These are phyloP conservation scores for Ploceus nigricollis DNA, from an alignment of 2,113 vertebrate genomes.

Conservation along the genomic window DNA sequence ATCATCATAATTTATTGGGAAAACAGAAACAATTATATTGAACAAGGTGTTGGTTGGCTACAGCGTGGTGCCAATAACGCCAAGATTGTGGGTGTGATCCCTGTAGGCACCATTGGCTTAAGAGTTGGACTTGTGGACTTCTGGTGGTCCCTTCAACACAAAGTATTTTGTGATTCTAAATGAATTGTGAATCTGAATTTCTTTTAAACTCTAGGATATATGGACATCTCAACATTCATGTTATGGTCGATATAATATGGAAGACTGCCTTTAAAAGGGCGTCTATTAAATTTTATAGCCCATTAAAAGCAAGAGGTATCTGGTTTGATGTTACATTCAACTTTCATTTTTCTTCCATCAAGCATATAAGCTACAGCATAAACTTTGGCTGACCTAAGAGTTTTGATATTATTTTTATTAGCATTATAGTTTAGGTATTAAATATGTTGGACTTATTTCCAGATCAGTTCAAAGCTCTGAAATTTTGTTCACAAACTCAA, in stretches of 20 bases:
- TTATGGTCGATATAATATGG: neutral
- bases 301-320: neutral
- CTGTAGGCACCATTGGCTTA: neutral
- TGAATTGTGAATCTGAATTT: neutral
- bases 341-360: neutral
- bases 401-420: neutral
- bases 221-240: neutral
- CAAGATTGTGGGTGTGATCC: neutral
- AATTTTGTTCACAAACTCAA: neutral
- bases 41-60: neutral
- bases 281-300: neutral
- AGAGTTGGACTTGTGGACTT: neutral
- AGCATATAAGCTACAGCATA: neutral
- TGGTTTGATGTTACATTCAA: neutral
- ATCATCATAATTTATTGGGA: conserved; percentile 24
- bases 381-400: neutral
- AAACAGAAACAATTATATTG: neutral
- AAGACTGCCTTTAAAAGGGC: neutral
- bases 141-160: neutral
- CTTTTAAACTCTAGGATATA: neutral
- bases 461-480: neutral
- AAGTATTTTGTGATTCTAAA: neutral
- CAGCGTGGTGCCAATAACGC: neutral
- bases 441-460: neutral
- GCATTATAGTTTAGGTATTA: neutral